phyloP scores from a whole-genome alignment of 1,140 invertebrate genomes.

The Pteromalus puparum region DNA sequence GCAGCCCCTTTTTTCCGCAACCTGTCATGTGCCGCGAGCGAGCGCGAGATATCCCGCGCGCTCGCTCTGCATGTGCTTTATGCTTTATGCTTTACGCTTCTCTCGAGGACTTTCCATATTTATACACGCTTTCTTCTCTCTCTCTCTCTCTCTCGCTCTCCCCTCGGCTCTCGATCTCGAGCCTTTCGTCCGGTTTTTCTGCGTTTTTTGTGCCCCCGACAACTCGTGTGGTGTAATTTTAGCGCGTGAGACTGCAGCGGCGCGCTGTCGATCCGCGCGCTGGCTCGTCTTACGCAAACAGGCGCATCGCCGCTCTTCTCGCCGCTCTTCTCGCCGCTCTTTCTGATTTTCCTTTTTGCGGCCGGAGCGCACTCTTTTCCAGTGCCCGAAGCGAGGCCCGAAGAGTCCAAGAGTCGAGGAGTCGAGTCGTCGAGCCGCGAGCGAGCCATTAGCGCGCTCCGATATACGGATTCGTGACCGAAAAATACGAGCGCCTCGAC shows the following conservation, averaged over 20 bases:
- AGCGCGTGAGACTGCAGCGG: conserved; percentile 29
- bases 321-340: no score
- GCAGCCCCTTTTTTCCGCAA: conserved; percentile 44
- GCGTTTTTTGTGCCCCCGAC: background rate
- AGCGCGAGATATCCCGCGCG: conserved; percentile 33
- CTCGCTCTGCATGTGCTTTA: conserved; percentile 42
- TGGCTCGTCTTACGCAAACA: conserved; percentile 38
- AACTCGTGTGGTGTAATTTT: conserved; percentile 37
- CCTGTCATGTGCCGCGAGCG: conserved; percentile 34
- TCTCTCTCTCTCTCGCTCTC: no score
- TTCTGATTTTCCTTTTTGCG: conserved; percentile 24
- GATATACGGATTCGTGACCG: conserved; percentile 3
- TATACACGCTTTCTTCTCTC: conserved; percentile 20
- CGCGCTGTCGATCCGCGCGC: conserved; percentile 13
- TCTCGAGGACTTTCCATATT: conserved; percentile 52
- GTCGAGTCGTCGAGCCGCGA: no score
- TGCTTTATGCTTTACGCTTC: no score
- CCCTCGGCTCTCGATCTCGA: background rate
- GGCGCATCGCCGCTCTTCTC: no score
- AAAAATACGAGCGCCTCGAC: conserved; percentile 8
- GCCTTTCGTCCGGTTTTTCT: background rate
- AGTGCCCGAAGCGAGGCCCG: no score
- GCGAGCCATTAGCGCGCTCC: no score
- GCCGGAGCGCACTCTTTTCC: no score
- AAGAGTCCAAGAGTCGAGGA: no score